Evolutionary conservation across 2,113 vertebrate genomes (phyloP).

Genomic region (Monopterus albus): DNA sequence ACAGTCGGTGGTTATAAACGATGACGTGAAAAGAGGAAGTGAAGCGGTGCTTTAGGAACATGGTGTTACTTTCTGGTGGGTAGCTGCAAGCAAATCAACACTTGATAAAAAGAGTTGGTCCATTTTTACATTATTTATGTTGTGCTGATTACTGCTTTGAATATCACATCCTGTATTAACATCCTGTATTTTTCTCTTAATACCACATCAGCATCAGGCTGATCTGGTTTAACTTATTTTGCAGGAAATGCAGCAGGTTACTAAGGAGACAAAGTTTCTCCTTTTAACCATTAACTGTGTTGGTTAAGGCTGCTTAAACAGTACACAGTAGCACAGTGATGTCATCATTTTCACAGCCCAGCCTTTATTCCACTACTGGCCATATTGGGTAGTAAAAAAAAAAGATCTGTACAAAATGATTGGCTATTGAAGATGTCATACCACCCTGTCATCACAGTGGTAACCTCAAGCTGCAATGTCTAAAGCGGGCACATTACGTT

Average conservation of each 20-base stretch:
- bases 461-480: constrained; percentile 44
- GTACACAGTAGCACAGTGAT: constrained; percentile 32
- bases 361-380: background rate
- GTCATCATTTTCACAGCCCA: constrained; percentile 21
- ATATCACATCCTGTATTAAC: no score
- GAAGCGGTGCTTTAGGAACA: constrained; percentile 2
- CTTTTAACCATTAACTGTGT: constrained; percentile 1
- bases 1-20: constrained; percentile 28
- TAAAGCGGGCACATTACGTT: constrained; percentile 59
- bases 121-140: no score
- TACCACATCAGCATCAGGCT: background rate
- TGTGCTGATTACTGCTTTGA: no score
- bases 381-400: constrained; percentile 29
- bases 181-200: no score
- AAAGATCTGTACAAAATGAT: constrained; percentile 17
- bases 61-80: background rate
- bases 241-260: constrained; percentile 14
- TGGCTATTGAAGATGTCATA: constrained; percentile 65
- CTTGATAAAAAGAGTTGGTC: background rate
- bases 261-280: constrained; percentile 16
- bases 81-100: background rate
- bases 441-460: constrained; percentile 54
- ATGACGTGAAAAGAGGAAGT: constrained; percentile 59
- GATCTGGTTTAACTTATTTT: background rate
- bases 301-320: constrained; percentile 25